Evolutionary conservation across 2,113 vertebrate species (phyloP).

Genomic region (Trogon melanurus): DNA sequence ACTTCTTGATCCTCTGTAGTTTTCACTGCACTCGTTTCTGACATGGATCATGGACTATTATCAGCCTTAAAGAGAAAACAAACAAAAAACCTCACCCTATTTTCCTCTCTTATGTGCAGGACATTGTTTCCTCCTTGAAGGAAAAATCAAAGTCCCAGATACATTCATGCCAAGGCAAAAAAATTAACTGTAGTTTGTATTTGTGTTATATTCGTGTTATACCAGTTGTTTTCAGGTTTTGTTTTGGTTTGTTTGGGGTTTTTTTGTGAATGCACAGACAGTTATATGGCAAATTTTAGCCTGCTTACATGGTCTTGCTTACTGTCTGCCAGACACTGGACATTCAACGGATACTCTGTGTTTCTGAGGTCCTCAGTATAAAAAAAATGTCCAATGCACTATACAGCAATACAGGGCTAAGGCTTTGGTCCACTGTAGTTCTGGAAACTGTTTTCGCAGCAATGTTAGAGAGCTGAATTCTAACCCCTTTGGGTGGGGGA

Average conservation of each 20-base stretch:
- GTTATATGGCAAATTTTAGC: background rate
- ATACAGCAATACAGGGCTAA: background rate
- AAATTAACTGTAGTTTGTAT: background rate
- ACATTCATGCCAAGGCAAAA: background rate
- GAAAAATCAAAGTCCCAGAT: background rate
- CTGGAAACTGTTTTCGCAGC: background rate
- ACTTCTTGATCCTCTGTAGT: background rate
- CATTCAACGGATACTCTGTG: background rate
- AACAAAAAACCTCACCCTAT: background rate
- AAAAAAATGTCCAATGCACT: background rate
- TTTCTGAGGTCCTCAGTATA: background rate
- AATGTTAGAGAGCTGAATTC: background rate
- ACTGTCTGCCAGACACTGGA: too few relatives aligned
- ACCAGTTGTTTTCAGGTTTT: background rate
- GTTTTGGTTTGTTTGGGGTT: background rate
- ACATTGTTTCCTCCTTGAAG: background rate
- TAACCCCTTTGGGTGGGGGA: background rate
- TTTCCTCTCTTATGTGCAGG: background rate
- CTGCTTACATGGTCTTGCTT: background rate
- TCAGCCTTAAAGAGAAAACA: background rate
- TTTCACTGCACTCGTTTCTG: background rate
- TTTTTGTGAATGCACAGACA: background rate
- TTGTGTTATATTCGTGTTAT: background rate
- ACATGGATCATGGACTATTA: background rate
- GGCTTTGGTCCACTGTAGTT: fast-evolving